phyloP scores from a whole-genome alignment of 1,140 invertebrate species.

The Ptiloglossa arizonensis region DNA sequence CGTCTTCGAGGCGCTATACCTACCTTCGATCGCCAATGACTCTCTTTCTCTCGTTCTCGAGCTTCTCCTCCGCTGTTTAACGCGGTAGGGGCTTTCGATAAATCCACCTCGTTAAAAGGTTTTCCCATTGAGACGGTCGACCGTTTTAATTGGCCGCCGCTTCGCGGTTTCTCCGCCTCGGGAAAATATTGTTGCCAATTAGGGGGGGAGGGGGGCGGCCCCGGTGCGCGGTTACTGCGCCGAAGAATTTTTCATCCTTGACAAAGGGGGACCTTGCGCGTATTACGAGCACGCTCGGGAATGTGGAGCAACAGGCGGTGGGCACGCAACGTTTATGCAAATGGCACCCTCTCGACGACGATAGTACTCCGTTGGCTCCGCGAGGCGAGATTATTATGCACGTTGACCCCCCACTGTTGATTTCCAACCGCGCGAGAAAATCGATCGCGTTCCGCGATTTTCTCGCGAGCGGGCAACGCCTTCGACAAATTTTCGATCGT shows the following conservation, averaged over 20 bases:
- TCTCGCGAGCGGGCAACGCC: background rate
- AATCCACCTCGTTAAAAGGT: constrained; percentile 6
- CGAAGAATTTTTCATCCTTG: constrained; percentile 65
- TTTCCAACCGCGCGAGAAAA: constrained; percentile 12
- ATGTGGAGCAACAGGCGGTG: constrained; percentile 65
- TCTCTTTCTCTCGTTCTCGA: too few relatives aligned
- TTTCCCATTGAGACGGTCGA: background rate
- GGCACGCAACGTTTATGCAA: constrained; percentile 60
- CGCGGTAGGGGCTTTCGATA: background rate
- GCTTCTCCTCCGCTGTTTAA: background rate
- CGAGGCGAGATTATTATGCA: constrained; percentile 16
- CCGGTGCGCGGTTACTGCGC: constrained; percentile 5
- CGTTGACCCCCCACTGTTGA: background rate
- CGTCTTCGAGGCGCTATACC: background rate
- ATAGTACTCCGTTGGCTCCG: background rate
- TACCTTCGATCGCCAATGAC: background rate
- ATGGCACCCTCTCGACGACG: constrained; percentile 46
- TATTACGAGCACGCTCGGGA: constrained; percentile 50
- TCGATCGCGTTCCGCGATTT: constrained; percentile 1
- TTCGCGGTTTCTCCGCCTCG: background rate
- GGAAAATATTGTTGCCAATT: constrained; percentile 35
- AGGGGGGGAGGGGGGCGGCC: too few relatives aligned
- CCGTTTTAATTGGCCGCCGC: constrained; percentile 11
- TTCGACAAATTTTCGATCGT: constrained; percentile 35
- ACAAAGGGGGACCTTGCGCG: constrained; percentile 62